Evolutionary conservation across 2,888 invertebrate species (phyloP), one percentile per base, ranked within the genome.

Genomic region (Pristionchus arcanus): DNA sequence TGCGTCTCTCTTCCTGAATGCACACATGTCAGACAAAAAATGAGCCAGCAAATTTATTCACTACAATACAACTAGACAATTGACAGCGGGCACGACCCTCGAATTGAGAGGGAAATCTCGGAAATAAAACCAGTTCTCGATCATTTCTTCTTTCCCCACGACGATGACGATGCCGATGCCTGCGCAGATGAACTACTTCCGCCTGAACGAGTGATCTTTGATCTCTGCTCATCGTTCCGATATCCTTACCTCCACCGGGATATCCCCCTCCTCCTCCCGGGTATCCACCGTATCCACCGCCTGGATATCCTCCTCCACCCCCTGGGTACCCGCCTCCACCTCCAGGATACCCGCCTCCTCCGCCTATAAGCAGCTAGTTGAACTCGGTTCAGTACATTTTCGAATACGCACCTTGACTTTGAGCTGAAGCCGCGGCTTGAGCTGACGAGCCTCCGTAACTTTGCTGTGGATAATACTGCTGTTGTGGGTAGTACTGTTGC

Each of bases 91-190:
- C 13, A 71, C 37, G 74, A 74, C 74, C 74, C 71, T 71, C 74
- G 74, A 74, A 34, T 28, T 19, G 37, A 74, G 28, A 31, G 68
- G 13, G 68, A 31, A 74, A 37, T 37, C 25, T 25, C 13, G 68
- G 25, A 25, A 74, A 37, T 74, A 74, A 37, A 37, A 11, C 4
- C 74, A 74, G 0, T 42, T 9, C 25, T 37, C 37, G 21, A 74
- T 37, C 25, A 74, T 9, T 74, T 74, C 74, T 74, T 74, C 74
- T 74, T 74, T 7, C 74, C 74, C 74, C 74, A 74, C 37, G 74
- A 74, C 5, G 74, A 74, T 0, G 81, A 49, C 4, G 81, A 81
- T 49, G 81, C 81, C 25, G 81, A 49, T 0, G 81, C 81, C 28
- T 81, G 81, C 9, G 81, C 81, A 7, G 81, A 49, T 11, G 81